Percentiles rank a stretch among this genome's conserved stretches.
phyloP scores from a whole-genome alignment of 2,797 vertebrate genomes.

The Rhincodon typus region DNA sequence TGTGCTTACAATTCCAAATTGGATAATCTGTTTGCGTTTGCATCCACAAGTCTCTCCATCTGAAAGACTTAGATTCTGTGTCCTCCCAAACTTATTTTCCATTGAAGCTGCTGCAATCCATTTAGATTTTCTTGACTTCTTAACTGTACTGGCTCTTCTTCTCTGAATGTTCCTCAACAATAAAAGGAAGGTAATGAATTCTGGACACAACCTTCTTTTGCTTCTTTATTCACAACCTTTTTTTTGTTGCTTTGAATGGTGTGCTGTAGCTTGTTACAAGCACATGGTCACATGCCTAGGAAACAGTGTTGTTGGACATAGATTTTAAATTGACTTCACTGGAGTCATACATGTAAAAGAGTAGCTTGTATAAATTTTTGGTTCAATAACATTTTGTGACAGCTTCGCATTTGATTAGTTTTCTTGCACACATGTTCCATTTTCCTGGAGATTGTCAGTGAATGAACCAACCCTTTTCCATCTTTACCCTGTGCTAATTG shows the following conservation, averaged over 20 bases:
- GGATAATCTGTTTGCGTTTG: not conserved
- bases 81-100: not conserved
- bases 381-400: not conserved
- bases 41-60: not conserved
- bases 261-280: not conserved
- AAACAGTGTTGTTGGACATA: not conserved
- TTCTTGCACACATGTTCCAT: not conserved
- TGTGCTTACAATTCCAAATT: not conserved
- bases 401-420: not conserved
- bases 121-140: not conserved
- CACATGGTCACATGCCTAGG: not conserved
- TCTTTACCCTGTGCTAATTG: not conserved
- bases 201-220: not conserved
- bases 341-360: not conserved
- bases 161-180: not conserved
- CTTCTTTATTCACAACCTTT: not conserved
- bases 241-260: not conserved
- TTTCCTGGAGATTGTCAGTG: not conserved
- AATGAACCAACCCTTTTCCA: not conserved
- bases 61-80: not conserved
- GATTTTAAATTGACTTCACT: not conserved
- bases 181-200: not conserved
- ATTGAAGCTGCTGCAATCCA: not conserved
- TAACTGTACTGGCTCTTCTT: not conserved
- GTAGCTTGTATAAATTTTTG: not conserved